These are phyloP conservation scores for Sinocyclocheilus rhinocerous DNA, from an alignment of 2,113 vertebrate species.

Conservation along the genomic window DNA sequence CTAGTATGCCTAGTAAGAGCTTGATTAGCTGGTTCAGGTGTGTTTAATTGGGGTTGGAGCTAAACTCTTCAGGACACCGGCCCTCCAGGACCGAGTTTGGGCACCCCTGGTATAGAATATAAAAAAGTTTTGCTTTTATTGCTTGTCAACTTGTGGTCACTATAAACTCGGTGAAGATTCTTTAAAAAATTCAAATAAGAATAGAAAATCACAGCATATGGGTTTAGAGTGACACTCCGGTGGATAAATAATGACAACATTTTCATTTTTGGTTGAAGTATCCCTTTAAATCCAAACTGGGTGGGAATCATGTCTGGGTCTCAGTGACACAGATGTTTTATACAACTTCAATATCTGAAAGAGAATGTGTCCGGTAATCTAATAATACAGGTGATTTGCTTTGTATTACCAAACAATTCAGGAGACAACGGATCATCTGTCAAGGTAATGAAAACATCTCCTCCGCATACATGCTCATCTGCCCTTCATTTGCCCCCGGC, in stretches of 20 bases:
- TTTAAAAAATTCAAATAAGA: too few species aligned
- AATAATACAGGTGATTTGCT: conserved; percentile 60
- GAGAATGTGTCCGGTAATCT: conserved; percentile 59
- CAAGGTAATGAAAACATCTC: conserved; percentile 65
- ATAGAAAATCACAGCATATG: too few species aligned
- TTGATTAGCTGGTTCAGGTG: too few species aligned
- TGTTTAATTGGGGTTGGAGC: too few species aligned
- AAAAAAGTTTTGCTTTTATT: too few species aligned
- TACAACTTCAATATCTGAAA: conserved; percentile 61
- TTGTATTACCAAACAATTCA: conserved; percentile 62
- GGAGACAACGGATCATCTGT: conserved; percentile 62
- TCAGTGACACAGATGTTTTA: conserved; percentile 60
- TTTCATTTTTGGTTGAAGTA: not conserved
- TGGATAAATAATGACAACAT: not conserved
- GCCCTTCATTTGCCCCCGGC: conserved; percentile 64
- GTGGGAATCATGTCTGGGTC: not conserved
- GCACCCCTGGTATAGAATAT: too few species aligned
- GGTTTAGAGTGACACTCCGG: too few species aligned
- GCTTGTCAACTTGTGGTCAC: too few species aligned
- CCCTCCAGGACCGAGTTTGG: too few species aligned
- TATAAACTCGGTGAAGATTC: too few species aligned
- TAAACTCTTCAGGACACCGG: too few species aligned
- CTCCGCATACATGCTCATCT: conserved; percentile 56
- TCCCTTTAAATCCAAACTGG: conserved; percentile 5
- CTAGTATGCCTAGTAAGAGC: too few species aligned